Evolutionary conservation across 2,888 invertebrate genomes (phyloP), one percentile per base, ranked within the genome.

Genomic region (Phytoseiulus persimilis): DNA sequence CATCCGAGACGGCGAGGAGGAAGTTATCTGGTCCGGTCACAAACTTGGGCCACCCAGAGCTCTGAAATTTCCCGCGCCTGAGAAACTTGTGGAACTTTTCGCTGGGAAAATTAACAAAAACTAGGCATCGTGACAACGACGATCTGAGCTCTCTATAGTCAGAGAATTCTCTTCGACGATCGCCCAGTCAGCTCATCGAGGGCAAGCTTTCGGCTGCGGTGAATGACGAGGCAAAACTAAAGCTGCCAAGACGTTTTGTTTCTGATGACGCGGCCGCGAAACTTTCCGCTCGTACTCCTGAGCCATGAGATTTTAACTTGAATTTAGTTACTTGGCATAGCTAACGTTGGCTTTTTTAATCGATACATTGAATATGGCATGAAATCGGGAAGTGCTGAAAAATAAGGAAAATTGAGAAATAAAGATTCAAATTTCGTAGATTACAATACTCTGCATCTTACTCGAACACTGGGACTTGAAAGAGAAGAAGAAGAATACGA

Each of bases 51-150:
- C 87, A 5, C 87, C 87, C 33, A 33, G 87, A 87, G 32, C 87
- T 32, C 33, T 28, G 32, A 87, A 87, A 45, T 87, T 87, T 18
- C 87, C 87, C 14, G 45, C 32, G 39, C 28, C 32, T 9, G 87
- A 87, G 33, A 31, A 87, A 31, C 32, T 87, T 32, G 87, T 87
- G 33, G 87, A 87, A 45, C 32, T 87, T 9, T 87, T 87, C 33
- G 33, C 32, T n/a, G 23, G 33, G n/a, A 87, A 32, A 45, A 18
- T 87, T 1, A 45, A 31, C 32, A 87, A 87, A 39, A 65, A 65
- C 18, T 11, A 65, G 18, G 28, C 65, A 1, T 65, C 65, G 9
- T 3, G 5, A 39, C 39, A 83, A n/a, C 14, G n/a, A 83, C 3
- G 3, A 14, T 23, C 2, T 28, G 33, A 14, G 14, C 31, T 31